Evolutionary conservation across 1,140 invertebrate genomes (phyloP).

Genomic region (Temnothorax nylanderi): DNA sequence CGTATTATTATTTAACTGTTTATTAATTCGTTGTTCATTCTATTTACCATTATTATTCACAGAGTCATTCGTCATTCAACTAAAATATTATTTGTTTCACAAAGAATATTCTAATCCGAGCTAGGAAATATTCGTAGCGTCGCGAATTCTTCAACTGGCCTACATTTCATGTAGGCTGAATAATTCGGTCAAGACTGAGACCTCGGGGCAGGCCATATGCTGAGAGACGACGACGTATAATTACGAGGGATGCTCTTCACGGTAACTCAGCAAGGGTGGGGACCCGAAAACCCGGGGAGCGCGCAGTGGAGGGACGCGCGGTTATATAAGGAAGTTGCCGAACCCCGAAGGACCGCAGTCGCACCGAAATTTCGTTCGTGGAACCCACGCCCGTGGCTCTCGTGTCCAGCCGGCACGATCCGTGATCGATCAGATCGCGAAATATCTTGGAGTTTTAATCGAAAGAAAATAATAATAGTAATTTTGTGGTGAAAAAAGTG

Average conservation of each 20-base stretch:
- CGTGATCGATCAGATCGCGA: neutral
- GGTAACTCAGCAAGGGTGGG: constrained; percentile 63
- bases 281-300: constrained; percentile 61
- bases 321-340: constrained; percentile 81
- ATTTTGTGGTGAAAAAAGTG: constrained; percentile 11
- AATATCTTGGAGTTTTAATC: constrained; percentile 3
- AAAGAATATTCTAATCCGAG: neutral
- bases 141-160: constrained; percentile 48
- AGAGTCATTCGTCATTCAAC: neutral
- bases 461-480: neutral
- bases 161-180: constrained; percentile 43
- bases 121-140: neutral
- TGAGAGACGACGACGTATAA: constrained; percentile 79
- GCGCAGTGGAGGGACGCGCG: constrained; percentile 75
- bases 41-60: neutral
- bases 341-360: constrained; percentile 81
- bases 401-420: neutral
- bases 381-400: neutral
- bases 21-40: constrained; percentile 1
- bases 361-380: constrained; percentile 77
- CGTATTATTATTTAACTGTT: neutral
- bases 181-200: constrained; percentile 65
- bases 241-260: constrained; percentile 83
- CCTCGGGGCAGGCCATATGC: constrained; percentile 73
- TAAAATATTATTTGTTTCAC: neutral